Evolutionary conservation across 2,888 invertebrate genomes (phyloP).

Genomic region (Pedicia rivosa): DNA sequence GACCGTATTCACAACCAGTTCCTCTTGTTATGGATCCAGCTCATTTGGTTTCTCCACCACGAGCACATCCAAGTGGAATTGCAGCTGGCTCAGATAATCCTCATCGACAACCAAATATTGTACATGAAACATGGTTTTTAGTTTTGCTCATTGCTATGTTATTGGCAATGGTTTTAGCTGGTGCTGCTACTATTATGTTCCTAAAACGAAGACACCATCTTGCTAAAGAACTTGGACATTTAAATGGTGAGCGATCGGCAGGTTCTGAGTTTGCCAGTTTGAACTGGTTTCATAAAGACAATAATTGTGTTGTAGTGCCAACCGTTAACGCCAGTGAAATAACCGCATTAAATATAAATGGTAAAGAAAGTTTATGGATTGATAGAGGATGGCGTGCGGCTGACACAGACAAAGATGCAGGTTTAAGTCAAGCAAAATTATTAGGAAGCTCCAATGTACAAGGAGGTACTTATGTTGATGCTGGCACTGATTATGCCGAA

Average conservation of each 20-base stretch:
- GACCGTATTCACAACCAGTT: slow-evolving; percentile 71
- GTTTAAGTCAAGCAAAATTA: slow-evolving; percentile 37
- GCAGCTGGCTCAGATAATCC: slow-evolving; percentile 22
- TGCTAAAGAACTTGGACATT: slow-evolving; percentile 42
- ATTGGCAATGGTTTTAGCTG: slow-evolving; percentile 23
- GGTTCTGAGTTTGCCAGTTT: no score
- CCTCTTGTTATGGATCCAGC: slow-evolving; percentile 30
- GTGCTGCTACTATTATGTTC: slow-evolving; percentile 27
- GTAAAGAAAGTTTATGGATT: slow-evolving; percentile 52
- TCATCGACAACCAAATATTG: slow-evolving; percentile 26
- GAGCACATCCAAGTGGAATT: slow-evolving; percentile 32
- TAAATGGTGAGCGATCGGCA: slow-evolving; percentile 35
- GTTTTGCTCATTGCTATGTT: slow-evolving; percentile 25
- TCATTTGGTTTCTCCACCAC: slow-evolving; percentile 29
- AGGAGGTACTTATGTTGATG: slow-evolving; percentile 31
- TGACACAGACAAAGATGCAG: slow-evolving; percentile 45
- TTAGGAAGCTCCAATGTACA: slow-evolving; percentile 35
- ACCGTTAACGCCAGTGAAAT: slow-evolving; percentile 34
- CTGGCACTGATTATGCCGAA: slow-evolving; percentile 49
- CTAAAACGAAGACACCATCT: slow-evolving; percentile 29
- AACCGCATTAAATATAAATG: slow-evolving; percentile 31
- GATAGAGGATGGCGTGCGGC: slow-evolving; percentile 50
- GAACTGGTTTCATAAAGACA: no score
- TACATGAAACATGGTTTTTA: slow-evolving; percentile 31
- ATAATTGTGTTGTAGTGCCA: slow-evolving; percentile 15